Percentiles rank a stretch among this genome's conserved stretches.
phyloP scores from a whole-genome alignment of 2,888 invertebrate species.

The Caenorhabditis panamensis region DNA sequence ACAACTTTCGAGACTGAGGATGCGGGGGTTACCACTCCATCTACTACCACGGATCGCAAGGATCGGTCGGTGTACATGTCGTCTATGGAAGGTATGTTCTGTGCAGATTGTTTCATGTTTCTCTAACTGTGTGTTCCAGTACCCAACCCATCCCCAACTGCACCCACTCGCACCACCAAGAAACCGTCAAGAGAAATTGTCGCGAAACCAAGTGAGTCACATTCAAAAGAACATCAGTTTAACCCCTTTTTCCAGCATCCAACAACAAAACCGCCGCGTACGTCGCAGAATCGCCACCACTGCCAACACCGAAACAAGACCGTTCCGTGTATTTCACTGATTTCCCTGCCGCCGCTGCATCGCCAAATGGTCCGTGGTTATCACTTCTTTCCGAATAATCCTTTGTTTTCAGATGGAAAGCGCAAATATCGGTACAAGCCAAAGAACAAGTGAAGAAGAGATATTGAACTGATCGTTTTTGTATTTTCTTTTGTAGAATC shows the following conservation, averaged over 20 bases:
- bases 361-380: too few relatives aligned
- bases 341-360: conserved; percentile 2
- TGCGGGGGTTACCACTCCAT: neutral
- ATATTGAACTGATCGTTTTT: too few relatives aligned
- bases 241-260: too few relatives aligned
- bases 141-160: too few relatives aligned
- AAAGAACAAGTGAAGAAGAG: conserved; percentile 12
- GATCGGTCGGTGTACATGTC: neutral
- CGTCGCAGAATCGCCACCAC: too few relatives aligned
- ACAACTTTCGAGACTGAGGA: conserved; percentile 7
- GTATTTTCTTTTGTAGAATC: neutral
- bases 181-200: neutral
- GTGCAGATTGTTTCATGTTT: neutral
- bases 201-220: too few relatives aligned
- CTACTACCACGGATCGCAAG: neutral
- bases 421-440: conserved; percentile 39
- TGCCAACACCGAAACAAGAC: too few relatives aligned
- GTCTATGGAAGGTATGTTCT: neutral
- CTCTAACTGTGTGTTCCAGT: too few relatives aligned
- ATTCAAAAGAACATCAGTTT: too few relatives aligned
- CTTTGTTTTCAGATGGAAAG: conserved; percentile 4
- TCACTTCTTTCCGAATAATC: neutral
- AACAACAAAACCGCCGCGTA: too few relatives aligned
- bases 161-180: neutral
- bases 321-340: conserved; percentile 34